Percentiles rank a stretch among this genome's conserved stretches.
phyloP scores from a whole-genome alignment of 2,113 vertebrate species.

The Nanger granti region DNA sequence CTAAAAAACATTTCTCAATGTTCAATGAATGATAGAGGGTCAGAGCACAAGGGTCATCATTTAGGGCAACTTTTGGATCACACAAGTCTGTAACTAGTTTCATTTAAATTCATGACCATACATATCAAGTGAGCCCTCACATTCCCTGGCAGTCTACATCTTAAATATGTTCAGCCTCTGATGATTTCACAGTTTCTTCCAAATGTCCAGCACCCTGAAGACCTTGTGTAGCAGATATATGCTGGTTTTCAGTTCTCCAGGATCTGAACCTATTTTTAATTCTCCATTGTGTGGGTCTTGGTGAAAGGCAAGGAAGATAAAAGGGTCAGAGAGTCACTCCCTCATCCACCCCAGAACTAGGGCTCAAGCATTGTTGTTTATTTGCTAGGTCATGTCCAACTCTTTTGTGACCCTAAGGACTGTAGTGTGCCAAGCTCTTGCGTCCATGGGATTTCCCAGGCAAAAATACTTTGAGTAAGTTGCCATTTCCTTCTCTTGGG shows the following conservation, averaged over 20 bases:
- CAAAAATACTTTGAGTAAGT: background rate
- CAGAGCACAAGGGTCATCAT: background rate
- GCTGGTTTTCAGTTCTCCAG: background rate
- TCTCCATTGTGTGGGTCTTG: background rate
- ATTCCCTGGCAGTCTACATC: background rate
- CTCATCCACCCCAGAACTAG: background rate
- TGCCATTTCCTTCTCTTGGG: background rate
- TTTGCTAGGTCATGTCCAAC: background rate
- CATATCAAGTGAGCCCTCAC: background rate
- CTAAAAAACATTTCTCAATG: background rate
- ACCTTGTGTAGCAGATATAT: background rate
- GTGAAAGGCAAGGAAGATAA: background rate
- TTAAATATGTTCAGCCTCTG: background rate
- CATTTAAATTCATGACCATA: background rate
- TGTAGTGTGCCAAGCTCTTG: background rate
- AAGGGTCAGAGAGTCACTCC: background rate
- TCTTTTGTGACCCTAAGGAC: background rate
- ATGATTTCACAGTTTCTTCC: background rate
- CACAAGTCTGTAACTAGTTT: background rate
- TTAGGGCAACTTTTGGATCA: background rate
- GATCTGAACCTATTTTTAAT: background rate
- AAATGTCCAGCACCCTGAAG: background rate
- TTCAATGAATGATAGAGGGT: background rate
- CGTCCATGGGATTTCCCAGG: background rate
- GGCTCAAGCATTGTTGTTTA: background rate